Percentiles rank a stretch among this genome's conserved stretches.
Conservation (phyloP, 2,797 vertebrate species). For the Eulemur mongoz region DNA sequence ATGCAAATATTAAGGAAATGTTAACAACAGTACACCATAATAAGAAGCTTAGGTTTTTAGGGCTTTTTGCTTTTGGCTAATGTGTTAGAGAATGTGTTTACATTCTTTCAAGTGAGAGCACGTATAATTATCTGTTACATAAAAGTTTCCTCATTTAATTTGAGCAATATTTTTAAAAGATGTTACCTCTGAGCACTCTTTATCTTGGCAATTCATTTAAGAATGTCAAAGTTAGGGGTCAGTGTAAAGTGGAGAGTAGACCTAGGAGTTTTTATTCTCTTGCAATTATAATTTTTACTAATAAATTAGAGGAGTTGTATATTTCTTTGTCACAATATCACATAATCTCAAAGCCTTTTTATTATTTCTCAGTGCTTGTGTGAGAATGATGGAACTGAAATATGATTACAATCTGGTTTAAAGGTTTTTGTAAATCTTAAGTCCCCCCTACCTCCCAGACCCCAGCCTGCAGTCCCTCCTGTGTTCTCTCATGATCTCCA, state of each 20-base stretch:
- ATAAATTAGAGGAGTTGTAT: background rate
- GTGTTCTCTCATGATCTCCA: background rate
- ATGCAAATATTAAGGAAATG: background rate
- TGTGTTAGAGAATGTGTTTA: background rate
- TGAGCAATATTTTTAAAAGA: background rate
- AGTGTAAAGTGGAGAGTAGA: background rate
- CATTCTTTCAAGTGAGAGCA: background rate
- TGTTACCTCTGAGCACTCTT: background rate
- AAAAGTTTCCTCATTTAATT: background rate
- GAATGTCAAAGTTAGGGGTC: background rate
- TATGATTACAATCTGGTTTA: background rate
- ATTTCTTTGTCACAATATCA: background rate
- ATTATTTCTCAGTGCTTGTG: background rate
- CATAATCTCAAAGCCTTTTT: background rate
- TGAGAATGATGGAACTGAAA: rapidly evolving
- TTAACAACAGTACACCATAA: background rate
- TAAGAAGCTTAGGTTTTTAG: background rate
- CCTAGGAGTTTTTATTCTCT: background rate
- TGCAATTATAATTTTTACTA: background rate
- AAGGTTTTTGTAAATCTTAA: background rate
- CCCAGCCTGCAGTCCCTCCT: background rate
- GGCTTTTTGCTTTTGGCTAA: background rate
- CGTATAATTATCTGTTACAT: background rate
- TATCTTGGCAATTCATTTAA: rapidly evolving
- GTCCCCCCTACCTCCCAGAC: background rate